Evolutionary conservation across 2,888 invertebrate genomes (phyloP).

Genomic region (Melieria picta): DNA sequence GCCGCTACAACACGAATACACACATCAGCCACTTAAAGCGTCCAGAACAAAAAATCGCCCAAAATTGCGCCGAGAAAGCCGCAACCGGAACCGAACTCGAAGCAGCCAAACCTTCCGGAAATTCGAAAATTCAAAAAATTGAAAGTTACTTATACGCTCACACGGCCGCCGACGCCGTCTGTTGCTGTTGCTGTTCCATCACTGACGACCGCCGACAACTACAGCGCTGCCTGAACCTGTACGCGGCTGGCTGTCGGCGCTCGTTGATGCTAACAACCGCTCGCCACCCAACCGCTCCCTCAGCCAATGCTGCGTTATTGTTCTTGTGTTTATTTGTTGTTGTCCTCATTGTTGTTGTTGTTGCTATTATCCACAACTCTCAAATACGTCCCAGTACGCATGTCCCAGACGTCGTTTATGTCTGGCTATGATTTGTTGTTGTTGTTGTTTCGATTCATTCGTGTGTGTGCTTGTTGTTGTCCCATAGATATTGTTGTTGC

Average conservation of each 20-base stretch:
- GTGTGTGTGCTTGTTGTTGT: not conserved
- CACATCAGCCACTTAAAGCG: no score
- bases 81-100: no score
- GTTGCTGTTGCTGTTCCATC: slow-evolving; percentile 19
- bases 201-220: slow-evolving; percentile 20
- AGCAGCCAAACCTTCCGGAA: no score
- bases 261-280: not conserved
- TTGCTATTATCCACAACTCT: not conserved
- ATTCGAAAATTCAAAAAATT: no score
- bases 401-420: slow-evolving; percentile 27
- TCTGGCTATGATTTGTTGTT: not conserved
- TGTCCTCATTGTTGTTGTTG: slow-evolving; percentile 13
- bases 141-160: slow-evolving; percentile 20
- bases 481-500: not conserved
- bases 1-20: no score
- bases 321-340: slow-evolving; percentile 1
- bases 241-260: slow-evolving; percentile 16
- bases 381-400: slow-evolving; percentile 32
- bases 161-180: slow-evolving; percentile 13
- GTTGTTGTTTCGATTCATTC: not conserved
- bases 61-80: no score
- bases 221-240: slow-evolving; percentile 22
- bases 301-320: not conserved
- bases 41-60: no score
- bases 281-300: not conserved